Percentiles rank a stretch among this genome's conserved stretches.
phyloP scores from a whole-genome alignment of 2,888 invertebrate genomes.

The Drosophila anomelani region DNA sequence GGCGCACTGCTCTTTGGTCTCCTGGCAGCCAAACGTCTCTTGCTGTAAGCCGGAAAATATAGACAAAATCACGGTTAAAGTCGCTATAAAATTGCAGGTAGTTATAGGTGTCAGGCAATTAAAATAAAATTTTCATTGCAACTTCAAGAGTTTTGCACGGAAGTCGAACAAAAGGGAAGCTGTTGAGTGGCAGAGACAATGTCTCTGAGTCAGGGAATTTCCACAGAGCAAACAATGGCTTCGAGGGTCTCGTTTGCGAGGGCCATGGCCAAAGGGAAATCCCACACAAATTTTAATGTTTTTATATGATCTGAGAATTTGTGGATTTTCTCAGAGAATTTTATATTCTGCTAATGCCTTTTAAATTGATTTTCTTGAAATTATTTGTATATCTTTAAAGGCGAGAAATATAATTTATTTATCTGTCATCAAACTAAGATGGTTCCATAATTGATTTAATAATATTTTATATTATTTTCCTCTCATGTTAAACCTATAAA shows the following conservation, averaged over 20 bases:
- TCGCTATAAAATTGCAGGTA: constrained; percentile 32
- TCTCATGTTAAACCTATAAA: too few relatives aligned
- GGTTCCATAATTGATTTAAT: neutral
- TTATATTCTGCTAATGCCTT: neutral
- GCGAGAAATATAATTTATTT: neutral
- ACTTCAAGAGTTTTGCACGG: constrained; percentile 42
- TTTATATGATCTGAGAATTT: neutral
- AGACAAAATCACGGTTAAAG: constrained; percentile 4
- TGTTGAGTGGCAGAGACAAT: constrained; percentile 28
- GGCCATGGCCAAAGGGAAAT: constrained; percentile 8
- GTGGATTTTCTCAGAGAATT: neutral
- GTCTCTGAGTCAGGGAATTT: constrained; percentile 37
- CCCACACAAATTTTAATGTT: neutral
- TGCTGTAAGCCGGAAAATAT: constrained; percentile 71
- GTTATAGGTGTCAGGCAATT: constrained; percentile 20
- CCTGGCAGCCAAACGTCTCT: constrained; percentile 82
- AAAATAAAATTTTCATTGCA: constrained; percentile 31
- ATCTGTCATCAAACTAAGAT: too few relatives aligned
- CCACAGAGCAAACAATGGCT: constrained; percentile 29
- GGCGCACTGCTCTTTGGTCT: constrained; percentile 72
- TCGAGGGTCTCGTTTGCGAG: constrained; percentile 6
- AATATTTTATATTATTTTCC: neutral
- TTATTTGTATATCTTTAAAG: neutral
- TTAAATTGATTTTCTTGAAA: neutral
- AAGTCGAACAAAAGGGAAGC: constrained; percentile 31